phyloP scores from a whole-genome alignment of 1,140 invertebrate species.

The Pentalonia nigronervosa region DNA sequence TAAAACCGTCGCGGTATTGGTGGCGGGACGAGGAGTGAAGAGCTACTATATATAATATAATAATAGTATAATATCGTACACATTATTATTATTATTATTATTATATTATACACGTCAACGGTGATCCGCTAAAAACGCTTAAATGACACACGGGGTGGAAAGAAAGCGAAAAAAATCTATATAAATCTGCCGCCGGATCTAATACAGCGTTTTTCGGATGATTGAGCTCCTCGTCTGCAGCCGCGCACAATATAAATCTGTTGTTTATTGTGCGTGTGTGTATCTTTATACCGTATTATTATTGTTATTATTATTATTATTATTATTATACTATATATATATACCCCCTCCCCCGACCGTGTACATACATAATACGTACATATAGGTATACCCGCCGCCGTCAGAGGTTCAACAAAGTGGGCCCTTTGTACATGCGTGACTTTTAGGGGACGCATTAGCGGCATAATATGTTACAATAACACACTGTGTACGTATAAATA shows the following conservation, averaged over 20 bases:
- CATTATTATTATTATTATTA: slow-evolving; percentile 15
- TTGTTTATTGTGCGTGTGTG: slow-evolving; percentile 57
- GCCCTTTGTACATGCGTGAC: slow-evolving; percentile 46
- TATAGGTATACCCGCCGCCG: neutral
- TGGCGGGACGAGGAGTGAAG: neutral
- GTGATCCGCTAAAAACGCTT: slow-evolving; percentile 47
- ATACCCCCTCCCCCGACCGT: neutral
- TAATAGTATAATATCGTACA: neutral
- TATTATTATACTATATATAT: slow-evolving; percentile 37
- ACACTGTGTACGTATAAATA: neutral
- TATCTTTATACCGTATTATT: slow-evolving; percentile 56
- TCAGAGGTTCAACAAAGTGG: slow-evolving; percentile 49
- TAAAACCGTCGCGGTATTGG: neutral
- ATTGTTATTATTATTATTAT: slow-evolving; percentile 49
- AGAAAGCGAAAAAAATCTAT: slow-evolving; percentile 13
- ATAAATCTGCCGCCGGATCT: slow-evolving; percentile 47
- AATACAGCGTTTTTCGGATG: slow-evolving; percentile 54
- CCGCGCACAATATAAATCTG: slow-evolving; percentile 57
- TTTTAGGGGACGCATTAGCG: slow-evolving; percentile 57
- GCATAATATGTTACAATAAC: slow-evolving; percentile 58
- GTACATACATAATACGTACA: neutral
- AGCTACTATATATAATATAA: neutral
- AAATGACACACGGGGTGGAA: slow-evolving; percentile 23
- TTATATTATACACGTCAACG: neutral
- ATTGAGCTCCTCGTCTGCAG: slow-evolving; percentile 36